Conservation (phyloP, 2,113 vertebrate genomes). For the Camelus bactrianus region DNA sequence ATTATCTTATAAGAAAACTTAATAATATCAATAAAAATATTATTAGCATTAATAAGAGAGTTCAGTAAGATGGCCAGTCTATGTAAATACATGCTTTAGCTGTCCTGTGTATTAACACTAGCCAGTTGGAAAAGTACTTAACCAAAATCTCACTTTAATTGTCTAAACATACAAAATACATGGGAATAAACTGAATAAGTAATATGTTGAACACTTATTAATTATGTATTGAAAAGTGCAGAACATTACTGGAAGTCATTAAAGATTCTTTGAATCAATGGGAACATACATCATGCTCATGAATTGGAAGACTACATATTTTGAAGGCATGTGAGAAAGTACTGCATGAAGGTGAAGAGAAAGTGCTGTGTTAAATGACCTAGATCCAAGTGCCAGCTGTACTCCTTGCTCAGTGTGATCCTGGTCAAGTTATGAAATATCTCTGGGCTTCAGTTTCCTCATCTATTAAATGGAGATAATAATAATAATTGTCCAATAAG, state of each 20-base stretch:
- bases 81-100: not conserved
- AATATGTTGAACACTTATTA: not conserved
- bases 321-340: not conserved
- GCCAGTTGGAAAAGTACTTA: not conserved
- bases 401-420: not conserved
- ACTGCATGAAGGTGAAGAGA: not conserved
- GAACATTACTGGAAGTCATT: not conserved
- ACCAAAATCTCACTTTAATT: conserved; percentile 24
- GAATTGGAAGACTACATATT: not conserved
- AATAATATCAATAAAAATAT: not conserved
- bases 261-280: not conserved
- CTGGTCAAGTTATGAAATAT: not conserved
- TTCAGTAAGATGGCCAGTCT: not conserved
- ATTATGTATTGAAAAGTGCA: not conserved
- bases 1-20: not conserved
- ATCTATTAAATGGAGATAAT: not conserved
- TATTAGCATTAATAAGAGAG: not conserved
- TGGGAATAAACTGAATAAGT: conserved; percentile 1
- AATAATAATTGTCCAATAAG: not conserved
- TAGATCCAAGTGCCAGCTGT: not conserved
- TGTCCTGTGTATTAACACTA: not conserved
- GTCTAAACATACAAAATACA: not conserved
- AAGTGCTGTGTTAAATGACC: not conserved
- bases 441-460: not conserved
- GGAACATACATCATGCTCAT: not conserved